These are phyloP conservation scores for Epinephelus coioides DNA, from an alignment of 2,797 vertebrate species.

Conservation along the genomic window DNA sequence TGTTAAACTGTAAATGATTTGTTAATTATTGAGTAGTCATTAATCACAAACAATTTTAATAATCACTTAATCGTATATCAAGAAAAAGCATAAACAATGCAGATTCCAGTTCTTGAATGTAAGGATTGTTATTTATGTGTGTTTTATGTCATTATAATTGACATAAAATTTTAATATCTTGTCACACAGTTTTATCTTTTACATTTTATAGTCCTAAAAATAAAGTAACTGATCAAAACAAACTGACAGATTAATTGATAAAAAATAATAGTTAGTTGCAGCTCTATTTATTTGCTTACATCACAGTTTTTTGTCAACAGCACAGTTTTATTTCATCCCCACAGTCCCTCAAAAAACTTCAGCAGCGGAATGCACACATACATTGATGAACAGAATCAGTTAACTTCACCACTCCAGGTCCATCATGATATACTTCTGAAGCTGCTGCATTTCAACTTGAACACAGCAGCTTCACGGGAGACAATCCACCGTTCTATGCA, in stretches of 20 bases:
- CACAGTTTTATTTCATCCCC: neutral
- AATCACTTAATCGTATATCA: neutral
- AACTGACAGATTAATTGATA: neutral
- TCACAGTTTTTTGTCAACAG: neutral
- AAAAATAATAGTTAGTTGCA: neutral
- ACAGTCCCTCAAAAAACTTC: neutral
- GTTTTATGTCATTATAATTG: neutral
- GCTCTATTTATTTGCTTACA: neutral
- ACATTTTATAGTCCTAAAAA: neutral
- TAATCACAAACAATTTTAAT: neutral
- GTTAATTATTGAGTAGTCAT: neutral
- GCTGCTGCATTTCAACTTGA: slow-evolving; percentile 24
- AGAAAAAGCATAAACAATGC: neutral
- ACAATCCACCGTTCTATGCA: slow-evolving; percentile 40
- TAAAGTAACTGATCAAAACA: neutral
- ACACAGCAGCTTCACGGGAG: slow-evolving; percentile 61
- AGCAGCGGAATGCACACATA: neutral
- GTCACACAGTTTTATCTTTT: neutral
- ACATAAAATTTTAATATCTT: neutral
- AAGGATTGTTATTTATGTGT: neutral
- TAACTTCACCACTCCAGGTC: neutral
- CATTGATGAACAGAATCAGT: neutral
- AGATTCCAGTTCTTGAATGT: neutral
- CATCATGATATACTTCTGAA: slow-evolving; percentile 5
- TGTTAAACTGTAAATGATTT: neutral